Evolutionary conservation across 1,140 invertebrate genomes (phyloP).

Genomic region (Mizuhopecten yessoensis): DNA sequence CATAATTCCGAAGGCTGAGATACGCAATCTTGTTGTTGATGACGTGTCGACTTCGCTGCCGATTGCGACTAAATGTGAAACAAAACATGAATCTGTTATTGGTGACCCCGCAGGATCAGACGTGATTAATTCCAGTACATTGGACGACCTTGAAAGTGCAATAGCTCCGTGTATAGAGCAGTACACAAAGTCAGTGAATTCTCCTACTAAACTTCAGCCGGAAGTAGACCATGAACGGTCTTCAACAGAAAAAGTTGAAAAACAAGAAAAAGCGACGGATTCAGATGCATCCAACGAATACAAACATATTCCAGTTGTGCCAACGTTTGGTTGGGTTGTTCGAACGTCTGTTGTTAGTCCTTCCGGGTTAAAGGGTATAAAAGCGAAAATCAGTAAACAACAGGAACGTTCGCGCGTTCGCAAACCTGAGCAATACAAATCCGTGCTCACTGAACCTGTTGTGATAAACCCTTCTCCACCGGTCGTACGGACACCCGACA

Average conservation of each 20-base stretch:
- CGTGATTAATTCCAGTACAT: not conserved
- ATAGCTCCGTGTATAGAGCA: constrained; percentile 13
- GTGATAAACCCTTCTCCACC: constrained; percentile 49
- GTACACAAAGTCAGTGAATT: not conserved
- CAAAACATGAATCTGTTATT: not conserved
- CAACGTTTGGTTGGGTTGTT: constrained; percentile 54
- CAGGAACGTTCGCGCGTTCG: constrained; percentile 51
- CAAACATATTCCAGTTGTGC: not conserved
- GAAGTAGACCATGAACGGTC: not conserved
- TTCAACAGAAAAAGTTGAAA: not conserved
- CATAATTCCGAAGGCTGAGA: not conserved
- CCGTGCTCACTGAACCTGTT: constrained; percentile 65
- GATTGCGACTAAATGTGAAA: not conserved
- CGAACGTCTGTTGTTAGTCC: constrained; percentile 61
- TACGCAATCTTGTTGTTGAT: no score
- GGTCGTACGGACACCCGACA: constrained; percentile 51
- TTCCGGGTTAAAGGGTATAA: constrained; percentile 64
- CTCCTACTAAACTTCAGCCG: not conserved
- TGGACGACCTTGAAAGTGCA: constrained; percentile 2
- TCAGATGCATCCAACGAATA: constrained; percentile 48
- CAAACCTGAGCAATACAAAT: constrained; percentile 61
- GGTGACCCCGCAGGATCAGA: not conserved
- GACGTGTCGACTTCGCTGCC: not conserved
- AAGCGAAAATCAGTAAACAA: constrained; percentile 55
- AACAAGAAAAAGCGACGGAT: not conserved